Evolutionary conservation across 2,797 vertebrate genomes (phyloP), one percentile per base, ranked within the genome.

Genomic region (Ambastaia sidthimunki): DNA sequence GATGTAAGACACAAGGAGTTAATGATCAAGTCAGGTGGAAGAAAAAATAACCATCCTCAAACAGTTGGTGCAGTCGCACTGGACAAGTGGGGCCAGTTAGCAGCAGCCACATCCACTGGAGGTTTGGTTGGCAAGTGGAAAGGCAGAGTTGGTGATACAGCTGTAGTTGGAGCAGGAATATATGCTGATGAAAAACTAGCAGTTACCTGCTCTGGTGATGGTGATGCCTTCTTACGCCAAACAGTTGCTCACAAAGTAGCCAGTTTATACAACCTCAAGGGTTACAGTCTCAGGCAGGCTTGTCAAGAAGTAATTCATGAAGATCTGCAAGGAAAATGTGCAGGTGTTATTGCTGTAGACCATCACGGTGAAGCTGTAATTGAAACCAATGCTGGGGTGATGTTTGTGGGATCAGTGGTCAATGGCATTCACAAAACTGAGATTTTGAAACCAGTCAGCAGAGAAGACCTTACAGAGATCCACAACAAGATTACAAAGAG

Each of bases 61-160:
- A 94, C 94, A 34, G 94, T 95, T 52, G 94, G 94, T 70, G 94
- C 94, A 50, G 91, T 94, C 54, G 93, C 93, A 5, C 83, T 94
- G 79, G 94, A 95, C 85, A 71, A 77, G 5, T 85, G 76, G 78
- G 78, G 84, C 10, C 87, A 75, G 41, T 83, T 95, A 52, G 93
- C 94, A 44, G 93, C 93, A 71, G 93, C 93, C 57, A 87, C 93
- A 25, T 95, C 94, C 31, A 94, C 94, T 2, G 94, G 94, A 25
- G 94, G 94, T 19, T 21, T 94, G 28, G 91, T 93, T 2, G 93
- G 93, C 78, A 94, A 95, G 71, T 84, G 93, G 78, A 93, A 91
- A 88, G 94, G 94, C 0, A 82, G 93, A 83, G 89, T 95, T 50
- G 94, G 94, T 54, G 94, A 94, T 84, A 94, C 93, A 21, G 94